Base-by-base conservation (phyloP, 2,888 invertebrate species). In the Mycalesis mineus region DNA sequence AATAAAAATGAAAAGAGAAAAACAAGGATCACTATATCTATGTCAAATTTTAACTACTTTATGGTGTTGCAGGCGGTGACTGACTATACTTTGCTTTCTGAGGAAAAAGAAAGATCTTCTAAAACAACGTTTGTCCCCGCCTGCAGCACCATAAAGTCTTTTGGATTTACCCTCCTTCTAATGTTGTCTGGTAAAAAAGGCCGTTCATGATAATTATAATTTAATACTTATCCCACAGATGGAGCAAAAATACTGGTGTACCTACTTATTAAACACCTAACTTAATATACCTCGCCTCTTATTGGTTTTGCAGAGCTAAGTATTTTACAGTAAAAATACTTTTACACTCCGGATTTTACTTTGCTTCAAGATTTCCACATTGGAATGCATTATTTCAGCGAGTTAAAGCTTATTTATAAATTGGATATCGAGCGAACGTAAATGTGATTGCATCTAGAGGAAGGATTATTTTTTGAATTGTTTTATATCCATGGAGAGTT, bases 261-360 rank as follows among this genome's bases (percentile, higher is more conserved):
- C 14, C 40, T 40, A 40, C 39, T 40, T 28, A 51, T 51, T 51
- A 51, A 51, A 41, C 40, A 51, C 51, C 51, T 51, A 51, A 51
- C 40, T 51, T 51, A 51, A 51, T 51, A 51, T 51, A 51, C 50
- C 39, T 28, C 29, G 51, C 40, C 40, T 51, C 15, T 40, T 51
- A 51, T 51, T 51, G 51, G 51, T 51, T 51, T 51, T 51, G 49
- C 39, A 31, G 31, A 51, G 40, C 51, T 51, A 29, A 31, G 51
- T 51, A 31, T 51, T 51, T 40, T 51, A 13, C 51, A 51, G 40
- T 31, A 51, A 41, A 49, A 51, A 51, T 41, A 39, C 51, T 51
- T 51, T 41, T 31, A 41, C 51, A 41, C 40, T 41, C 8, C 40
- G 15, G 51, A 51, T 14, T 51, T 51, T 11, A 29, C 39, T 51